Conservation (phyloP, 1,140 invertebrate genomes). For the Brachionus paranguensis region DNA sequence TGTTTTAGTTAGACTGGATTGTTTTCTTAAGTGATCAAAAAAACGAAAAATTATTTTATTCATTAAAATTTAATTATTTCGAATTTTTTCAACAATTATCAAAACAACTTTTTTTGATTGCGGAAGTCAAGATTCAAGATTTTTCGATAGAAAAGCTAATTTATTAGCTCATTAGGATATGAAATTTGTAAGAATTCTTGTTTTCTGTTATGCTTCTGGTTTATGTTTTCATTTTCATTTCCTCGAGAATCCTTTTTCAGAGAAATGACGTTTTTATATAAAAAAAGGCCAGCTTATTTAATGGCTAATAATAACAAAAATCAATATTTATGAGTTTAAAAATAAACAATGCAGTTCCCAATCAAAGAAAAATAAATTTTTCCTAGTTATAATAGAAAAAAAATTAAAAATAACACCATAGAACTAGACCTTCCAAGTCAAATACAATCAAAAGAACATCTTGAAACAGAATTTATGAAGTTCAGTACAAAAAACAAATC, state of each 20-base stretch:
- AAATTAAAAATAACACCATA: too few relatives aligned
- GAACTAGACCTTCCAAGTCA: too few relatives aligned
- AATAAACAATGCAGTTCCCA: too few relatives aligned
- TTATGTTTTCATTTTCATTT: not conserved
- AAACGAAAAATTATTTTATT: not conserved
- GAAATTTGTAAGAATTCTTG: not conserved
- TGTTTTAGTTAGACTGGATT: not conserved
- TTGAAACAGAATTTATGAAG: too few relatives aligned
- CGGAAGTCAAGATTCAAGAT: not conserved
- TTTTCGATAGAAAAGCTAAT: not conserved
- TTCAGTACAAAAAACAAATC: too few relatives aligned
- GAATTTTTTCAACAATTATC: not conserved
- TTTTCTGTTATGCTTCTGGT: not conserved
- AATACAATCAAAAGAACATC: too few relatives aligned
- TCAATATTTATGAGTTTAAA: not conserved
- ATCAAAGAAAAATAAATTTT: too few relatives aligned
- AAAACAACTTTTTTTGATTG: not conserved
- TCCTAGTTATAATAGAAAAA: too few relatives aligned
- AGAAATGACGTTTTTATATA: not conserved
- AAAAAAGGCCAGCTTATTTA: not conserved
- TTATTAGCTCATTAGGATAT: not conserved
- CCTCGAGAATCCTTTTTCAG: not conserved
- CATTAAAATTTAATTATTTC: not conserved
- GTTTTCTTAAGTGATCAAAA: not conserved
- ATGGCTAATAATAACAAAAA: not conserved